Evolutionary conservation across 2,113 vertebrate genomes (phyloP).

Genomic region (Aspiorhynchus laticeps): DNA sequence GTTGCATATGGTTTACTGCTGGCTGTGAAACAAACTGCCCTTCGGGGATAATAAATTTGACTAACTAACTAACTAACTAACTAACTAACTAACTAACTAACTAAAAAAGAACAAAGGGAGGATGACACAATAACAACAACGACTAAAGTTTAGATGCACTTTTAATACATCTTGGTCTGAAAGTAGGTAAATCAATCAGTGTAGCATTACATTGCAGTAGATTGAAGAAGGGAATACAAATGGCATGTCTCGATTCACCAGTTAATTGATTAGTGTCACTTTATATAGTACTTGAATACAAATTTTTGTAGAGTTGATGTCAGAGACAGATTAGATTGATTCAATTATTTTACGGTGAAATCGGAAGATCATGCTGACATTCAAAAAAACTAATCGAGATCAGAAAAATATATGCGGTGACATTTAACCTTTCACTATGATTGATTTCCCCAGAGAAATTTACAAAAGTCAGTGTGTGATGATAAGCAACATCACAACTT

Average conservation of each 20-base stretch:
- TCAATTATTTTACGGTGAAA: background rate
- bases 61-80: too few relatives aligned
- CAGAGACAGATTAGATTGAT: background rate
- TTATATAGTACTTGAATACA: background rate
- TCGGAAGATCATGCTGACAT: background rate
- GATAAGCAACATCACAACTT: background rate
- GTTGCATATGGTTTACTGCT: too few relatives aligned
- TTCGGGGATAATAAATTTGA: slow-evolving; percentile 10
- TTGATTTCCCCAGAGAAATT: background rate
- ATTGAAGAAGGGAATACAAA: background rate
- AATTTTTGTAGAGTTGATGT: background rate
- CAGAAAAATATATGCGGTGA: slow-evolving; percentile 1
- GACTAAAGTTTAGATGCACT: background rate
- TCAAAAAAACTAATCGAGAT: background rate
- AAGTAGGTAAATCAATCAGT: background rate
- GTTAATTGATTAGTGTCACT: background rate
- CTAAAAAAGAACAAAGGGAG: background rate
- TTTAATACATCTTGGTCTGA: background rate
- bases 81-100: too few relatives aligned
- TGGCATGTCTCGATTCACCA: background rate
- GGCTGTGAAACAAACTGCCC: too few relatives aligned
- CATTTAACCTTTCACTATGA: slow-evolving; percentile 3
- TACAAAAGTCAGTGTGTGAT: slow-evolving; percentile 13
- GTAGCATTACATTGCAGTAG: background rate
- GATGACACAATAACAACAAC: background rate